Evolutionary conservation across 2,888 invertebrate genomes (phyloP), one percentile per base, ranked within the genome.

Genomic region (Drosophila cognata): DNA sequence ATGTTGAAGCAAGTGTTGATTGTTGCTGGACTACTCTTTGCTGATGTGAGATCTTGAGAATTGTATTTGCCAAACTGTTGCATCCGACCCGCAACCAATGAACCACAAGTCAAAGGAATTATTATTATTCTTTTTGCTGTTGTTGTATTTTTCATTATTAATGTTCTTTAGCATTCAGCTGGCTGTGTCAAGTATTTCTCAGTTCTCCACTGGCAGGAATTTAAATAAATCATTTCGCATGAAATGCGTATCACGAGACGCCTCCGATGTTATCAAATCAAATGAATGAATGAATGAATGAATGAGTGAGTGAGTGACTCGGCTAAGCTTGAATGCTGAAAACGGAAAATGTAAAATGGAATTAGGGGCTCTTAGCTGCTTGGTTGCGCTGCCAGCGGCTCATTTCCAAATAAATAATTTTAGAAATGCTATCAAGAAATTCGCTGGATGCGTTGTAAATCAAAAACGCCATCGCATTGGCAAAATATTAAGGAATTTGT

Each of bases 191-290:
- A 43, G 56, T 50, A 56, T 68, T 76, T 74, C 59, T 62, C 58
- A 63, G 48, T 18, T 74, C 77, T 51, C 13, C 38, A 38, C 7
- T 16, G 28, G 38, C 38, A 38, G 89, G 89, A 88, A 88, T 90
- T 88, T 90, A 82, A 88, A 88, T 88, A 88, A 88, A 88, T 89
- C 91, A 90, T 90, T 88, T 77, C 74, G 72, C 73, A 74, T 77
- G 89, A 79, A 77, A 86, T 86, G 81, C 81, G 77, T 71, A 88
- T 46, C 73, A 69, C 64, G 72, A 69, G 75, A 57, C 70, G 46
- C 61, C 71, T 77, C 66, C 63, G 79, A 80, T 87, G 71, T 79
- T 89, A 83, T 75, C 79, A 84, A 90, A 87, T 89, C 82, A 89
- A 86, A 83, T 84, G 79, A 84, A 76, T 88, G 84, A 67, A 74